Percentiles rank a stretch among this genome's conserved stretches.
These are phyloP conservation scores for Anoplolepis gracilipes DNA, from an alignment of 1,140 invertebrate genomes.

Conservation along the genomic window DNA sequence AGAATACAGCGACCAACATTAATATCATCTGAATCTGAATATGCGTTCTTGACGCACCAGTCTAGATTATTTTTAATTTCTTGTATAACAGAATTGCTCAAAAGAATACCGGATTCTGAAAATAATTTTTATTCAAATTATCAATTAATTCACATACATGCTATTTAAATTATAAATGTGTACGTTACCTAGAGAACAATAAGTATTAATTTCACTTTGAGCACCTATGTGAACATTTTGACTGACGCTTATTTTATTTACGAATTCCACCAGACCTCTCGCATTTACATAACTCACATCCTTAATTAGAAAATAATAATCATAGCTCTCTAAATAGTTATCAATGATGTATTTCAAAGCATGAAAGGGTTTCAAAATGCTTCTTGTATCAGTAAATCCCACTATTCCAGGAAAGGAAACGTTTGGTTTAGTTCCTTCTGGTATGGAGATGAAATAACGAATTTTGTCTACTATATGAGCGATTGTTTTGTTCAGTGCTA, in stretches of 20 bases:
- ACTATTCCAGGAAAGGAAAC: constrained; percentile 92
- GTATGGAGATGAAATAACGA: constrained; percentile 91
- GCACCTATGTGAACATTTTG: constrained; percentile 93
- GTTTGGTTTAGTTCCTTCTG: constrained; percentile 88
- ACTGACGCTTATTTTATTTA: constrained; percentile 92
- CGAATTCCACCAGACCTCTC: constrained; percentile 89
- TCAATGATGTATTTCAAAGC: constrained; percentile 95
- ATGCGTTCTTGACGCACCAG: constrained; percentile 94
- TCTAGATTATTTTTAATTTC: constrained; percentile 91
- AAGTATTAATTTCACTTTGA: constrained; percentile 84
- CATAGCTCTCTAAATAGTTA: constrained; percentile 94
- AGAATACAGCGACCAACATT: constrained; percentile 94
- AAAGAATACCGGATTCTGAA: constrained; percentile 90
- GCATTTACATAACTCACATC: constrained; percentile 94
- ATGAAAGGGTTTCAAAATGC: constrained; percentile 92
- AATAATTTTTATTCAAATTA: constrained; percentile 42
- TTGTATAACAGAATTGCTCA: constrained; percentile 92
- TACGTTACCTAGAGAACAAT: constrained; percentile 88
- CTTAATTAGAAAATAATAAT: constrained; percentile 95
- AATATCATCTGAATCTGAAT: constrained; percentile 91
- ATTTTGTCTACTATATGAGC: constrained; percentile 93
- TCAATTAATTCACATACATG: neutral
- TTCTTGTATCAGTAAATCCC: constrained; percentile 92
- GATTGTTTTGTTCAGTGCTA: constrained; percentile 93
- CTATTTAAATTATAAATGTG: constrained; percentile 2